Conservation (phyloP, 2,888 invertebrate genomes). For the Sminthurinus aureus region DNA sequence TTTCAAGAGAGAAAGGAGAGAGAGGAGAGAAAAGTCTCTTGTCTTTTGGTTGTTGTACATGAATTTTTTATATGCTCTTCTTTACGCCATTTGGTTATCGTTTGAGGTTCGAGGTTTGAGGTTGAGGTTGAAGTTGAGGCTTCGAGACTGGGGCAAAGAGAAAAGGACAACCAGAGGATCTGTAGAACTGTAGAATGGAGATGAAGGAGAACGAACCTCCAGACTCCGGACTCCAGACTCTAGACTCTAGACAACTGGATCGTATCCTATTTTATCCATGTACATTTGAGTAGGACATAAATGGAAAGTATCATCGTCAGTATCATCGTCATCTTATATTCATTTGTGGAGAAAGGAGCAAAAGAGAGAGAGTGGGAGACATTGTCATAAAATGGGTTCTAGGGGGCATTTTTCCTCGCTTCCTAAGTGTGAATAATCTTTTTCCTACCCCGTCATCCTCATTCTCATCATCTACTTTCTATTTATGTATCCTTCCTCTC, state of each 20-base stretch:
- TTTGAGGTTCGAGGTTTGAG: too few relatives aligned
- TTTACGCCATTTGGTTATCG: too few relatives aligned
- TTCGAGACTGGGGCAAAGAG: neutral
- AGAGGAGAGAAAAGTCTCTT: neutral
- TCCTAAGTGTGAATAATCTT: constrained; percentile 58
- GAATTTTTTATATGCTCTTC: too few relatives aligned
- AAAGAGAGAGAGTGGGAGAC: constrained; percentile 49
- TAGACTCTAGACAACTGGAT: too few relatives aligned
- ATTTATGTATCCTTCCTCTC: neutral
- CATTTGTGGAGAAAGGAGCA: constrained; percentile 42
- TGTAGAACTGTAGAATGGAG: too few relatives aligned
- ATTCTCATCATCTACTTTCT: constrained; percentile 24
- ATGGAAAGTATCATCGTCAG: constrained; percentile 44
- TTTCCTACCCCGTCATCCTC: constrained; percentile 33
- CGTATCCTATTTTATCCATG: constrained; percentile 3
- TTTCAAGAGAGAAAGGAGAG: neutral
- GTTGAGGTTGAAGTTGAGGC: too few relatives aligned
- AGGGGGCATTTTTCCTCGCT: constrained; percentile 43
- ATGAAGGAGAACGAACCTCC: constrained; percentile 30
- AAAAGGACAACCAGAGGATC: neutral
- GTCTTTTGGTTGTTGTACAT: too few relatives aligned
- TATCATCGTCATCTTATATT: constrained; percentile 43
- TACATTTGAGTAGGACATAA: constrained; percentile 56
- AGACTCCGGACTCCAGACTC: too few relatives aligned
- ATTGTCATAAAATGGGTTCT: constrained; percentile 55